phyloP scores from a whole-genome alignment of 1,140 invertebrate species.

The Magallana angulata region DNA sequence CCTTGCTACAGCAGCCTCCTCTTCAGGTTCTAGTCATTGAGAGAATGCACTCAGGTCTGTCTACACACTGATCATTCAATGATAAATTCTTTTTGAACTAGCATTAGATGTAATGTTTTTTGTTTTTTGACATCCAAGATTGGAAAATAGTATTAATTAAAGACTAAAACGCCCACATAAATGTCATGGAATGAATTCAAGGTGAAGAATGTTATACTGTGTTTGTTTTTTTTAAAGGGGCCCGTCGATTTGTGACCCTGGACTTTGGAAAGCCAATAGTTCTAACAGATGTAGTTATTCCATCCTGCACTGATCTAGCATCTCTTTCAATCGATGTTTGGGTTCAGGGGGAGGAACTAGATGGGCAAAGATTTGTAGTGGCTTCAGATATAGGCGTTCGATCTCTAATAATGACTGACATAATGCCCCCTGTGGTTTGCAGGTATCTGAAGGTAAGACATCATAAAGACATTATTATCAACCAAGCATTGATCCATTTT shows the following conservation, averaged over 20 bases:
- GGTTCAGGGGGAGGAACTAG: slow-evolving; percentile 88
- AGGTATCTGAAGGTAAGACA: slow-evolving; percentile 89
- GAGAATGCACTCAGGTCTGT: slow-evolving; percentile 89
- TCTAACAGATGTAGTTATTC: slow-evolving; percentile 93
- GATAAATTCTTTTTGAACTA: neutral
- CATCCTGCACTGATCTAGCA: slow-evolving; percentile 90
- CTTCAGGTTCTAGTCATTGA: slow-evolving; percentile 94
- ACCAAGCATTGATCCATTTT: too few species aligned
- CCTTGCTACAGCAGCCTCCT: slow-evolving; percentile 85
- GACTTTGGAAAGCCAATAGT: slow-evolving; percentile 92
- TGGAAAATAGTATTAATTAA: too few species aligned
- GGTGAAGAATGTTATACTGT: neutral
- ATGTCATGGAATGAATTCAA: neutral
- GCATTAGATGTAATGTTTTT: neutral
- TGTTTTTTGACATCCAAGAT: too few species aligned
- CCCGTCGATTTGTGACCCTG: slow-evolving; percentile 89
- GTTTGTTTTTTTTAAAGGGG: slow-evolving; percentile 80
- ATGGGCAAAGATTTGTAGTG: slow-evolving; percentile 90
- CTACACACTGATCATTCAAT: neutral
- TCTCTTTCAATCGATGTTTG: slow-evolving; percentile 94
- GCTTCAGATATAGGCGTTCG: slow-evolving; percentile 91
- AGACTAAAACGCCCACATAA: too few species aligned
- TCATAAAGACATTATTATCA: neutral
- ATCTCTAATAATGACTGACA: slow-evolving; percentile 90
- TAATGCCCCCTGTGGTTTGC: slow-evolving; percentile 92